Evolutionary conservation across 2,797 vertebrate genomes (phyloP).

Genomic region (Parotocinclus haroldoi): DNA sequence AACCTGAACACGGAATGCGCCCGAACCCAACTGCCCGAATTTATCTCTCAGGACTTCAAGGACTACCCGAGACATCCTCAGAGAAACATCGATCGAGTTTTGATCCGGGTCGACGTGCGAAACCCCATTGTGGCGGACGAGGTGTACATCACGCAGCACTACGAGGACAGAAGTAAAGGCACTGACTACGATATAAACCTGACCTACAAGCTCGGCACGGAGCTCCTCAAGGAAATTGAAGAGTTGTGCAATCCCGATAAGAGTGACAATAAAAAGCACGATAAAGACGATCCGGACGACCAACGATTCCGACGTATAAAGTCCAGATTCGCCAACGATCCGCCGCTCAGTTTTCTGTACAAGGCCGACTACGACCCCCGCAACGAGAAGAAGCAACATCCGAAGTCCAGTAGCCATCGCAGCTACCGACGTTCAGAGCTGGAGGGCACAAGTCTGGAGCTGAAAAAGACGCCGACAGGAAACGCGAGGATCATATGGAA

Average conservation of each 20-base stretch:
- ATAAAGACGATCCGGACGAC: not conserved
- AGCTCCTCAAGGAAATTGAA: not conserved
- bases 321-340: not conserved
- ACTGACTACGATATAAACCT: not conserved
- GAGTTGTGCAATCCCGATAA: not conserved
- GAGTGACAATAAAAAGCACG: not conserved
- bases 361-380: not conserved
- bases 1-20: not conserved
- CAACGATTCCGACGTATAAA: not conserved
- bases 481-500: not conserved
- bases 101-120: not conserved
- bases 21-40: not conserved
- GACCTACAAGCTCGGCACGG: not conserved
- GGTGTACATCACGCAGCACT: conserved; percentile 9
- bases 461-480: not conserved
- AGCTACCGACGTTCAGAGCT: not conserved
- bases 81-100: not conserved
- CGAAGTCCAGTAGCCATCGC: not conserved
- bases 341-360: not conserved
- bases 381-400: not conserved
- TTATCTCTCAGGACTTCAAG: not conserved
- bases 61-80: not conserved
- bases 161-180: not conserved
- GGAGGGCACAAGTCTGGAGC: not conserved
- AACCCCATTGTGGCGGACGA: not conserved